Percentiles rank a stretch among this genome's conserved stretches.
These are phyloP conservation scores for Vireo griseus DNA, from an alignment of 2,797 vertebrate species.

Conservation along the genomic window DNA sequence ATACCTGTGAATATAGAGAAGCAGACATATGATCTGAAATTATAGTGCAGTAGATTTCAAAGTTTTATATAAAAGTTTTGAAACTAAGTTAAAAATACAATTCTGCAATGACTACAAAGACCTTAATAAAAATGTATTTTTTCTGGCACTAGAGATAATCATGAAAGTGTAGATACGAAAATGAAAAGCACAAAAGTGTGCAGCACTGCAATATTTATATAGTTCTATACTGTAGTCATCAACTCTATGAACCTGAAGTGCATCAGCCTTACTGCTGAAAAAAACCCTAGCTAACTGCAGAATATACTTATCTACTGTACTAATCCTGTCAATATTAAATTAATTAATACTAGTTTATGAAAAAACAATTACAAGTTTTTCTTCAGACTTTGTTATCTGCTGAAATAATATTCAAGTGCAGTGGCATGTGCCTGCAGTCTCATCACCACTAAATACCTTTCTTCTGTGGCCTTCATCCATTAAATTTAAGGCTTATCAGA, in stretches of 20 bases:
- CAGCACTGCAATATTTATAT: neutral
- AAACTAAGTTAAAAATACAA: neutral
- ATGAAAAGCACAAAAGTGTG: neutral
- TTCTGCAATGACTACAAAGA: neutral
- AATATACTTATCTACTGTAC: neutral
- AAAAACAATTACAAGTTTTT: neutral
- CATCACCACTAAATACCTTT: neutral
- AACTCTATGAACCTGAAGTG: neutral
- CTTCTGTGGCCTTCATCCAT: neutral
- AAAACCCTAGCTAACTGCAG: neutral
- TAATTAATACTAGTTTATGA: neutral
- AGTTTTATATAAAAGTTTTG: neutral
- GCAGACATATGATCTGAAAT: neutral
- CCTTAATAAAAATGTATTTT: neutral
- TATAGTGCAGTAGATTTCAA: neutral
- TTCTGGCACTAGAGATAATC: slow-evolving; percentile 7
- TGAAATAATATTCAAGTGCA: neutral
- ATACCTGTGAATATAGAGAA: neutral
- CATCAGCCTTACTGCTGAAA: neutral
- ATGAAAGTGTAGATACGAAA: neutral
- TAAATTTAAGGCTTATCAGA: neutral
- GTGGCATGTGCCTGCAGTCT: neutral
- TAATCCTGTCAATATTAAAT: neutral
- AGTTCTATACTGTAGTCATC: neutral
- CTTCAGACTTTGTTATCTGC: neutral